Evolutionary conservation across 1,140 invertebrate species (phyloP).

Genomic region (Dreissena rostriformis): DNA sequence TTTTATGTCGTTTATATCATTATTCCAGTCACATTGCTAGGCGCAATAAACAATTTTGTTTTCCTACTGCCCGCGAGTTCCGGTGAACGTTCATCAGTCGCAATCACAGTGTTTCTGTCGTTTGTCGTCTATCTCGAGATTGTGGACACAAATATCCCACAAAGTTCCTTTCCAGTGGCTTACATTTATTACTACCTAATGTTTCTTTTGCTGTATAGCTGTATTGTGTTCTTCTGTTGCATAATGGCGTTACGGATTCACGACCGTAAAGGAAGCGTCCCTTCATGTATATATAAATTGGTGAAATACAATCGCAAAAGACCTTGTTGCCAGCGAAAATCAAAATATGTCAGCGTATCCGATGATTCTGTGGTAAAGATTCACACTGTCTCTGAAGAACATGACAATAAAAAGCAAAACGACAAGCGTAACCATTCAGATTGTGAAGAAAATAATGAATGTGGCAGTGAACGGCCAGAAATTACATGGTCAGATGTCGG

Average conservation of each 20-base stretch:
- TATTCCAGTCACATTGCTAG: slow-evolving; percentile 84
- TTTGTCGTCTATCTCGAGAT: slow-evolving; percentile 84
- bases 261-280: slow-evolving; percentile 15
- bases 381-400: background rate
- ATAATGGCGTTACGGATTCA: slow-evolving; percentile 30
- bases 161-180: slow-evolving; percentile 82
- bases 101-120: slow-evolving; percentile 83
- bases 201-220: slow-evolving; percentile 35
- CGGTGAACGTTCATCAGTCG: slow-evolving; percentile 84
- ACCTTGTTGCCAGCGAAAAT: too few relatives aligned
- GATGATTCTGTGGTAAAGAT: background rate
- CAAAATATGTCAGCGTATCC: background rate
- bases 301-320: too few relatives aligned
- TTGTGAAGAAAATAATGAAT: too few relatives aligned
- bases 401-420: background rate
- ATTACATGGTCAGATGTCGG: too few relatives aligned
- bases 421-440: too few relatives aligned
- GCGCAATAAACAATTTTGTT: slow-evolving; percentile 83
- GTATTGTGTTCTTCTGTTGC: background rate
- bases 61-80: slow-evolving; percentile 84
- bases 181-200: slow-evolving; percentile 71
- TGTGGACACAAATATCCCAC: slow-evolving; percentile 84
- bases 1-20: slow-evolving; percentile 84
- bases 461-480: too few relatives aligned
- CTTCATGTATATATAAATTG: background rate